Evolutionary conservation across 2,888 invertebrate species (phyloP), one percentile per base, ranked within the genome.

Genomic region (Entomobrya multifasciata): DNA sequence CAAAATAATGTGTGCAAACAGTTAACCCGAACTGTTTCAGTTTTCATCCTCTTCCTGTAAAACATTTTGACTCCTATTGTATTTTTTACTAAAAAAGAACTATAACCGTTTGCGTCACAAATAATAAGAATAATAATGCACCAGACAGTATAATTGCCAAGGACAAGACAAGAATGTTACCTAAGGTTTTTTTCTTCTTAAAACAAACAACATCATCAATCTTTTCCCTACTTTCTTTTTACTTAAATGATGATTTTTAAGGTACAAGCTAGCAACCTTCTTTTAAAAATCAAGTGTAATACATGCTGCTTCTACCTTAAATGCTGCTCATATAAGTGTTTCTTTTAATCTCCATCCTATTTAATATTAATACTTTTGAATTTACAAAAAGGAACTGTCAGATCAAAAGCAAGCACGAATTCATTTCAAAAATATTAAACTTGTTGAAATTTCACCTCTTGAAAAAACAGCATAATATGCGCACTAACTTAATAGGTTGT

Each of bases 221-320:
- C 67, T 27, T 67, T 25, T 15, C 44, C 5, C 44, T 44, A 30
- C 36, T 17, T 13, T 27, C 11, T 52, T 52, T 67, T 70, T 41
- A 22, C 65, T 41, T 20, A 47, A 36, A 36, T 65, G 13, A 65
- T 44, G 62, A 70, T 74, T 84, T 27, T 82, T 62, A 87, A 87
- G 87, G 87, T 87, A 87, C 87, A 82, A n/a, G 87, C 87, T 87
- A 87, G 87, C 87, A 87, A 87, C 87, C 87, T 82, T 87, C 87
- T 85, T 60, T 36, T 62, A 47, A 15, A 55, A 72, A n/a, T n/a
- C n/a, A 76, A 81, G 25, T 87, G 87, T 82, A 87, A 77, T 87
- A 87, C 87, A 82, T 87, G 82, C 82, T 87, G 81, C 81, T 70
- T 67, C 49, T 81, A 80, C 86, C 86, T 80, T 86, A 44, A 52